Percentiles rank a stretch among this genome's conserved stretches.
These are phyloP conservation scores for Ormyrus nitidulus DNA, from an alignment of 2,888 invertebrate genomes.

Conservation along the genomic window DNA sequence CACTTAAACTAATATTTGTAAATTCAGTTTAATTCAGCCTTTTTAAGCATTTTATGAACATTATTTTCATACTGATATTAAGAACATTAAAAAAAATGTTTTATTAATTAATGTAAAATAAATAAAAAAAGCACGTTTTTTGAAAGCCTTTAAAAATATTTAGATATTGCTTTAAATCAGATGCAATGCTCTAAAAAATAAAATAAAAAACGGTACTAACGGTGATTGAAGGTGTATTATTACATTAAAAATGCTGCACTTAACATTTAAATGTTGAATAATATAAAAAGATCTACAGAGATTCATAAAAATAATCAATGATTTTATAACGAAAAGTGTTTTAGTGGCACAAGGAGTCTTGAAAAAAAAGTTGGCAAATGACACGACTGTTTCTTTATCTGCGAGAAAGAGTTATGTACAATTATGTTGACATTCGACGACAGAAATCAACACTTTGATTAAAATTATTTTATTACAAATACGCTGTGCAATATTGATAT, in stretches of 20 bases:
- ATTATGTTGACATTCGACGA: constrained; percentile 9
- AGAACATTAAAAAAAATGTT: no score
- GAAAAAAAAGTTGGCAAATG: neutral
- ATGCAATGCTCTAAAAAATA: constrained; percentile 6
- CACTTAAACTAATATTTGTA: no score
- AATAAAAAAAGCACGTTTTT: neutral
- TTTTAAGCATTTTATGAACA: no score
- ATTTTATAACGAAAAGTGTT: constrained; percentile 32
- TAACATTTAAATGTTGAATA: constrained; percentile 31
- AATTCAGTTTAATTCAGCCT: no score
- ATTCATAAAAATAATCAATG: constrained; percentile 6
- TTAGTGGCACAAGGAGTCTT: constrained; percentile 26
- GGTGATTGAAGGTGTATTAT: constrained; percentile 22
- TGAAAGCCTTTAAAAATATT: neutral
- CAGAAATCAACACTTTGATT: neutral
- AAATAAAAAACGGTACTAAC: constrained; percentile 37
- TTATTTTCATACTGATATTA: no score
- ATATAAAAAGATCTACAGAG: constrained; percentile 23
- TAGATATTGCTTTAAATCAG: constrained; percentile 1
- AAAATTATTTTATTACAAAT: neutral
- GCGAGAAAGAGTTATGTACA: constrained; percentile 38
- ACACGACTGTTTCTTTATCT: constrained; percentile 2
- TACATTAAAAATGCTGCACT: constrained; percentile 34
- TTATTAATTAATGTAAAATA: no score
- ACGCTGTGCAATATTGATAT: no score